A percentile compares a stretch with the other conserved stretches of the same genome.
Conservation (phyloP, 30 jellyfish, hydroid and myxozoan species). For the Turritopsis dohrnii region DNA sequence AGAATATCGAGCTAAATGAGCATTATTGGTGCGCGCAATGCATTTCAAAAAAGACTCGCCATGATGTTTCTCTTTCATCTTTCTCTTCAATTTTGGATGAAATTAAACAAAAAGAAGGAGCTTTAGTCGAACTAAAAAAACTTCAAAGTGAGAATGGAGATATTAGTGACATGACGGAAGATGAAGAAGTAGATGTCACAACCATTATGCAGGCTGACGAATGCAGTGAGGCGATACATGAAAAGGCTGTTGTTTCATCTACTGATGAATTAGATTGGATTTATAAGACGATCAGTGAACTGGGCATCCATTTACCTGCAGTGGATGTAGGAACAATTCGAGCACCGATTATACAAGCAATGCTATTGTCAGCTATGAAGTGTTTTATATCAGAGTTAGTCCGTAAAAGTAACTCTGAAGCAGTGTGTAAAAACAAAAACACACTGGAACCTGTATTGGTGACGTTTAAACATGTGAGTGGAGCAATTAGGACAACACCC, state of each 20-base stretch:
- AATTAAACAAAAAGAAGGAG: conserved; percentile 6
- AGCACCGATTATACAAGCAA: conserved; percentile 62
- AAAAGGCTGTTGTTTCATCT: conserved; percentile 23
- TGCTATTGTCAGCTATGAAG: conserved; percentile 61
- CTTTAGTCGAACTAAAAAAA: conserved; percentile 4
- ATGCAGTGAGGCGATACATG: neutral
- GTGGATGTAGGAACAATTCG: conserved; percentile 12
- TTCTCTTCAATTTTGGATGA: conserved; percentile 29
- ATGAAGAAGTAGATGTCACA: conserved; percentile 15
- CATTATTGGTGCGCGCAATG: conserved; percentile 15
- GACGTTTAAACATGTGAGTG: conserved; percentile 56
- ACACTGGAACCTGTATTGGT: conserved; percentile 55
- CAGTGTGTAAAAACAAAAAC: conserved; percentile 34
- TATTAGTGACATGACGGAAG: neutral
- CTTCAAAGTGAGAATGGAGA: neutral
- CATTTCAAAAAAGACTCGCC: neutral
- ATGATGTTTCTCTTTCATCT: conserved; percentile 46
- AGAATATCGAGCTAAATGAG: too few species aligned
- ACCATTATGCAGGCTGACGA: conserved; percentile 37
- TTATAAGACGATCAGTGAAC: conserved; percentile 59
- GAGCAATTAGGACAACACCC: conserved; percentile 29
- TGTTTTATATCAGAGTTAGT: conserved; percentile 48
- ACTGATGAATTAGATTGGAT: conserved; percentile 60
- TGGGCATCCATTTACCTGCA: conserved; percentile 62
- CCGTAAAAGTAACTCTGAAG: conserved; percentile 34